Conservation (phyloP, 2,888 invertebrate genomes). For the Apamea monoglypha region DNA sequence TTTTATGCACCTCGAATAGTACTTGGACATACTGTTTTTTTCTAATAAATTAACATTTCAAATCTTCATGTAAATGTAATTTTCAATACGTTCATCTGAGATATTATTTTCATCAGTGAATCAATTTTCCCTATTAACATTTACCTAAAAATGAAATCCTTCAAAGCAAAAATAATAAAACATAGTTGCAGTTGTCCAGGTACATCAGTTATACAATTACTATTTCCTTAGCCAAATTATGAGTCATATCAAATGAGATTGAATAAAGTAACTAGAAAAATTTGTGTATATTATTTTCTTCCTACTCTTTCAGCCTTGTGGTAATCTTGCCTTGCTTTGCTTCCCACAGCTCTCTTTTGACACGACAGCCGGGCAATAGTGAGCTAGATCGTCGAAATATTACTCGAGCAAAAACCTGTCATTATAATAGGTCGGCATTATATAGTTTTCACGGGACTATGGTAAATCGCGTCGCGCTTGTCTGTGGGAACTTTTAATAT, state of each 20-base stretch:
- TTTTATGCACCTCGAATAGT: conserved; percentile 74
- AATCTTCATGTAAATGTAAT: conserved; percentile 24
- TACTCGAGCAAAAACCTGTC: not conserved
- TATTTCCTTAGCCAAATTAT: conserved; percentile 88
- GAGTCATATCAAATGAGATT: conserved; percentile 90
- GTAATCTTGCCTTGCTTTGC: not conserved
- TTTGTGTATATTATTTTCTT: conserved; percentile 61
- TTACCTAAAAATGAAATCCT: conserved; percentile 1
- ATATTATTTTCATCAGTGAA: conserved; percentile 21
- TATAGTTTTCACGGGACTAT: no score
- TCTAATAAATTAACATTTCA: conserved; percentile 4
- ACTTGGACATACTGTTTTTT: conserved; percentile 69
- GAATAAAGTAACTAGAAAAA: conserved; percentile 86
- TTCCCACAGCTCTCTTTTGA: not conserved
- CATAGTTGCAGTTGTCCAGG: conserved; percentile 72
- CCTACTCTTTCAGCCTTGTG: conserved; percentile 40
- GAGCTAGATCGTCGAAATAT: not conserved
- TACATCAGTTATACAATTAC: conserved; percentile 75
- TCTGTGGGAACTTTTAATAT: not conserved
- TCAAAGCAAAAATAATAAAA: not conserved
- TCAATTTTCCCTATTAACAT: conserved; percentile 2
- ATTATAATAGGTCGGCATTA: not conserved
- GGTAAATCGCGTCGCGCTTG: no score
- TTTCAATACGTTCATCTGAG: not conserved
- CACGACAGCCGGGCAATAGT: not conserved